Percentiles rank a stretch among this genome's conserved stretches.
Evolutionary conservation across 2,888 invertebrate species (phyloP).

Genomic region (Brenthis daphne): DNA sequence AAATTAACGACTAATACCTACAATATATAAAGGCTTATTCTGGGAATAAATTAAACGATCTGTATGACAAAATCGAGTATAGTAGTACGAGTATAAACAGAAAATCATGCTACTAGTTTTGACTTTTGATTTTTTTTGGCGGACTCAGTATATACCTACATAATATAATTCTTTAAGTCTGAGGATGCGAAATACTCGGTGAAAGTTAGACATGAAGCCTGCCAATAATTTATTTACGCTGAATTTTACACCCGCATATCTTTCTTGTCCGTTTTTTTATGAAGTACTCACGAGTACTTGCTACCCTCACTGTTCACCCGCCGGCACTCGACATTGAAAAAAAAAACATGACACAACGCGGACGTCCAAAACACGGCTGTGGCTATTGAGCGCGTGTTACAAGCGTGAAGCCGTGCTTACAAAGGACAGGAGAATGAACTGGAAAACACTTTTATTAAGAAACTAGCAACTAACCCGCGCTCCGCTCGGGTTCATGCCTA

Average conservation of each 20-base stretch:
- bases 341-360: slow-evolving; percentile 4
- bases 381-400: slow-evolving; percentile 14
- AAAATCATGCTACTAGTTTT: no score
- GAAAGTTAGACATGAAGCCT: not conserved
- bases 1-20: no score
- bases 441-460: no score
- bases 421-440: not conserved
- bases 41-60: no score
- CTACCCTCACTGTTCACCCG: slow-evolving; percentile 10
- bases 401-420: slow-evolving; percentile 11
- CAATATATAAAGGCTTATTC: no score
- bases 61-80: no score
- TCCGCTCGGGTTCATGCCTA: no score
- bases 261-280: not conserved
- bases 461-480: no score
- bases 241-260: not conserved
- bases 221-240: not conserved
- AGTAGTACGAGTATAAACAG: no score
- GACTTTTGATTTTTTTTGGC: no score
- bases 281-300: not conserved
- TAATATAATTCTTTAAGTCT: no score
- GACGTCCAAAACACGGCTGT: slow-evolving; percentile 8
- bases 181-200: not conserved
- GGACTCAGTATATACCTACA: no score
- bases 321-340: slow-evolving; percentile 10